Conservation (phyloP, 92 coral and sea anemone species). For the Heteractis magnifica region DNA sequence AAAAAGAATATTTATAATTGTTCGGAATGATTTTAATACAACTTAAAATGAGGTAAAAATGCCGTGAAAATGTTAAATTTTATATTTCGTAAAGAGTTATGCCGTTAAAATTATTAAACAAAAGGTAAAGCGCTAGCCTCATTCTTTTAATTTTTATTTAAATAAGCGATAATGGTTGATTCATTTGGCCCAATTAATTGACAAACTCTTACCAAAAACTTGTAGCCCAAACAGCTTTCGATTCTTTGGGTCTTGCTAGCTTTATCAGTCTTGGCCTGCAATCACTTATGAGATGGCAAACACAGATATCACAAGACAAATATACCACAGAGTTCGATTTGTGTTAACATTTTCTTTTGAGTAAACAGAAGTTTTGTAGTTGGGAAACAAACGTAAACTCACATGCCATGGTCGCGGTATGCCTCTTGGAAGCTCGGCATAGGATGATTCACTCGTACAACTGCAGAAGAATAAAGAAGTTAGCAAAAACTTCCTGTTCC, state of each 20-base stretch:
- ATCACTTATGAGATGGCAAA: constrained; percentile 15
- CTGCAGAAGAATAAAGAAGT: constrained; percentile 23
- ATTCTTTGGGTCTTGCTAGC: constrained; percentile 87
- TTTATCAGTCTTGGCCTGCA: constrained; percentile 70
- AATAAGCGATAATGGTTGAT: neutral
- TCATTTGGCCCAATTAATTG: neutral
- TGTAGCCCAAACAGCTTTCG: constrained; percentile 86
- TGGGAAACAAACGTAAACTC: constrained; percentile 36
- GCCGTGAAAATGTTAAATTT: neutral
- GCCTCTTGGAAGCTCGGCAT: constrained; percentile 86
- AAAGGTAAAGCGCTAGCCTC: neutral
- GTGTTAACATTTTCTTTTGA: constrained; percentile 10
- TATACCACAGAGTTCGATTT: neutral
- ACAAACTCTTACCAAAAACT: constrained; percentile 73
- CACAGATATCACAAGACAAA: neutral
- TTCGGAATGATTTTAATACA: too few species aligned
- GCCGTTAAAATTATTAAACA: neutral
- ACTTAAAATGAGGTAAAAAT: too few species aligned
- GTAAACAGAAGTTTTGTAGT: constrained; percentile 9
- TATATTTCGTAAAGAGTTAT: neutral
- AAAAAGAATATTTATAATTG: neutral
- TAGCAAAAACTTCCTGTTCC: neutral
- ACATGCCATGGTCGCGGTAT: constrained; percentile 88
- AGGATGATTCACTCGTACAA: constrained; percentile 81
- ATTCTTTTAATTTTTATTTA: neutral